Percentiles rank a stretch among this genome's conserved stretches.
phyloP scores from a whole-genome alignment of 2,888 invertebrate genomes.

The Zygogramma bicolorata region DNA sequence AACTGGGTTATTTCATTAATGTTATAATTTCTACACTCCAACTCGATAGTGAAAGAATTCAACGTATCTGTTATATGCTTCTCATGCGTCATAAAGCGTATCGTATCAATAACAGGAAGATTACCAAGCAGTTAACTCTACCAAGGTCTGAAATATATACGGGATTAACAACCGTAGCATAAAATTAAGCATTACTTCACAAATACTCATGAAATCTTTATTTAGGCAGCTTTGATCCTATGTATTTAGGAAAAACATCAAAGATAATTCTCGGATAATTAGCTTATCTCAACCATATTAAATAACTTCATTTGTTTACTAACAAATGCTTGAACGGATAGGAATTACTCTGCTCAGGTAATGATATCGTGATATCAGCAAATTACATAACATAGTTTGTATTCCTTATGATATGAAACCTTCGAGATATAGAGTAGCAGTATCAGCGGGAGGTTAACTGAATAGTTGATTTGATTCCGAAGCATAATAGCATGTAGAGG shows the following conservation, averaged over 20 bases:
- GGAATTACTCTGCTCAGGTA: background rate
- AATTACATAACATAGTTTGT: background rate
- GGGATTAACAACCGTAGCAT: constrained; percentile 8
- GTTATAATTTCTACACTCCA: background rate
- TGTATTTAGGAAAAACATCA: background rate
- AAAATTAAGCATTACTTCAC: background rate
- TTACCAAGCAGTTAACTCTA: background rate
- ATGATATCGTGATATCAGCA: background rate
- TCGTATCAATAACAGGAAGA: background rate
- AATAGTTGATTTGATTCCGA: no score
- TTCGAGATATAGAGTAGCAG: no score
- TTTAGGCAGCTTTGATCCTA: constrained; percentile 5
- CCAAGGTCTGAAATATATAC: background rate
- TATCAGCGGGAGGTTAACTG: no score
- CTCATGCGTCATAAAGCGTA: background rate
- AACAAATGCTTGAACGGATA: background rate
- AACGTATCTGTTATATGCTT: background rate
- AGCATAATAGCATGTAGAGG: no score
- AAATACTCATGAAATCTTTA: background rate
- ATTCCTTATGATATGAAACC: background rate
- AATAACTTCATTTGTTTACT: constrained; percentile 4
- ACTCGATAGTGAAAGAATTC: background rate
- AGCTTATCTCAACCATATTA: background rate
- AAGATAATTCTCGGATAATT: constrained; percentile 7
- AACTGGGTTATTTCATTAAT: no score